Base-by-base conservation (phyloP, 2,888 invertebrate species). In the Scrobipalpa costella region DNA sequence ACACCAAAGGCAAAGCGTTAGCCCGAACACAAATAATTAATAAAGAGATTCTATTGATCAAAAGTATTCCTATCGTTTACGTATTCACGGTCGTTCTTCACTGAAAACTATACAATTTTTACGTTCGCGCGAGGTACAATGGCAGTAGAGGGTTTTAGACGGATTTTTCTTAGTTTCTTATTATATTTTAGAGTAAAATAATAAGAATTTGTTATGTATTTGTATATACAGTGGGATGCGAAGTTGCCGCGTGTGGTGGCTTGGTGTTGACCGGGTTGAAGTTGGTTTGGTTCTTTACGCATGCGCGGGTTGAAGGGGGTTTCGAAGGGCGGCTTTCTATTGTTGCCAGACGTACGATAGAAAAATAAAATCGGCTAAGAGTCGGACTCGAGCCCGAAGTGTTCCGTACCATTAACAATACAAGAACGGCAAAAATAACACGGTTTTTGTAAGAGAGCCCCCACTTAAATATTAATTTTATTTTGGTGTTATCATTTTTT, bases 1-100 rank as follows among this genome's bases (percentile, higher is more conserved):
- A 69, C 76, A 77, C 77, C 75, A 71, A 72, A 79, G 80, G 81
- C 78, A 75, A 78, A 80, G 72, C 76, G 75, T 81, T 81, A 80
- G 81, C 77, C 80, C 79, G 78, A 83, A 83, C 85, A 85, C 89
- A 89, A 89, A 88, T 89, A 86, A 89, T 90, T 90, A 85, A 88
- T 85, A 86, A 84, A 82, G 80, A 81, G 80, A 69, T 78, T 72
- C 80, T 90, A 90, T 90, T 86, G 88, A 90, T 90, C 88, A 88
- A 84, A 81, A 80, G 82, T 82, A 78, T 84, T 80, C 70, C 65
- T 69, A 66, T 67, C 65, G 68, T 64, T 63, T 61, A 62, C 57
- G 59, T 50, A 57, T 65, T 64, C 60, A 64, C 62, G 44, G 64
- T 62, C 64, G 62, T 61, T 69, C 58, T 61, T 69, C 64, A 66